These are phyloP conservation scores for Oreochromis niloticus DNA, from an alignment of 2,113 vertebrate genomes.

Conservation along the genomic window DNA sequence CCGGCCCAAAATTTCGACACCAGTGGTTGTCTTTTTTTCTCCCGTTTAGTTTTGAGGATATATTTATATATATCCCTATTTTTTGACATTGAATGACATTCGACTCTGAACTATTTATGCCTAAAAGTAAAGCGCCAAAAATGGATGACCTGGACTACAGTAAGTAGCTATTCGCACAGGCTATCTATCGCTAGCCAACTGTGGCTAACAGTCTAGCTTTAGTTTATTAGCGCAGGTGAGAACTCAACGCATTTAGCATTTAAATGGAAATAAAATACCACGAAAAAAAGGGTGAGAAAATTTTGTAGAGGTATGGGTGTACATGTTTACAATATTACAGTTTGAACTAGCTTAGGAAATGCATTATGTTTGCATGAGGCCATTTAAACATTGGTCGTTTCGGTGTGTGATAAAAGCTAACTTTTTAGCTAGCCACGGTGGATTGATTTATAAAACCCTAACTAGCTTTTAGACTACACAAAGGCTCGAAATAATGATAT, in stretches of 20 bases:
- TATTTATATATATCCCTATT: conserved; percentile 74
- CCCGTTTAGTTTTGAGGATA: conserved; percentile 59
- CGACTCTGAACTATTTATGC: conserved; percentile 80
- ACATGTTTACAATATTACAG: background rate
- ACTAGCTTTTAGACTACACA: background rate
- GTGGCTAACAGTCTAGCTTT: conserved; percentile 22
- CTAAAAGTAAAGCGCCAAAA: conserved; percentile 82
- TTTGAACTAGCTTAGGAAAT: background rate
- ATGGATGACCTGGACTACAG: conserved; percentile 84
- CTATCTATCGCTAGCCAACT: conserved; percentile 21
- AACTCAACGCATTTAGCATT: background rate
- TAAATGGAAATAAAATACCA: background rate
- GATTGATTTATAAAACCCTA: background rate
- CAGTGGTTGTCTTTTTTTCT: conserved; percentile 39
- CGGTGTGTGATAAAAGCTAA: background rate
- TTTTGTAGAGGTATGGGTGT: background rate
- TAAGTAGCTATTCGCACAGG: conserved; percentile 54
- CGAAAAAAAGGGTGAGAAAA: background rate
- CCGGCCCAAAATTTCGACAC: conserved; percentile 51
- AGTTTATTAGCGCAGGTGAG: background rate
- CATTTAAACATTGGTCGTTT: conserved; percentile 15
- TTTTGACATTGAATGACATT: conserved; percentile 78
- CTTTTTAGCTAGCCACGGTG: background rate
- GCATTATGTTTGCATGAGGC: background rate
- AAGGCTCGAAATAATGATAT: background rate